These are phyloP conservation scores for Rhodeus uyekii DNA, from an alignment of 2,797 vertebrate species.

Conservation along the genomic window DNA sequence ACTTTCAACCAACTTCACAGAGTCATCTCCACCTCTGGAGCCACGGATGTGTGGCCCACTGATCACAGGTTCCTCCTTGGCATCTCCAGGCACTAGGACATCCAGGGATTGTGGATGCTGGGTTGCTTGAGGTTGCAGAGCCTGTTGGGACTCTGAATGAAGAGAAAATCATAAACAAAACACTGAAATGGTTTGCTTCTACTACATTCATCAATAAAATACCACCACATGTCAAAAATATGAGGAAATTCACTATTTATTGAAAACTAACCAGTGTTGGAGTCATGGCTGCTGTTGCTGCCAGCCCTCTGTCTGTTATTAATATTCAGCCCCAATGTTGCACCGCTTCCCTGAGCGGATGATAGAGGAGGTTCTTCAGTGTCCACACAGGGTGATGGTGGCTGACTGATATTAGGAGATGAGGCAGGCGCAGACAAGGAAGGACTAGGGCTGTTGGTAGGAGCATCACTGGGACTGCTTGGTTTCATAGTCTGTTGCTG, in stretches of 20 bases:
- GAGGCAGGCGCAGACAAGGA: conserved; percentile 70
- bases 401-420: conserved; percentile 78
- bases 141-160: conserved; percentile 74
- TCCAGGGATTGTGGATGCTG: conserved; percentile 69
- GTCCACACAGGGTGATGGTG: conserved; percentile 79
- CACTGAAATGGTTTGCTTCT: neutral
- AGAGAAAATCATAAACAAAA: neutral
- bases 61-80: conserved; percentile 71
- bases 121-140: conserved; percentile 65
- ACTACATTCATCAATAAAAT: neutral
- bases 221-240: neutral
- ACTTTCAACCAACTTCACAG: conserved; percentile 77
- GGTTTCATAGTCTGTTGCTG: conserved; percentile 71
- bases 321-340: conserved; percentile 49
- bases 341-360: conserved; percentile 55
- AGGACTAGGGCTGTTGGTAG: conserved; percentile 73
- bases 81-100: conserved; percentile 65
- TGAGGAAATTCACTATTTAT: neutral
- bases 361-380: conserved; percentile 72
- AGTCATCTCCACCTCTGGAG: conserved; percentile 70
- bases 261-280: conserved; percentile 74
- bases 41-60: conserved; percentile 59
- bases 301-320: conserved; percentile 76
- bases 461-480: conserved; percentile 70
- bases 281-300: conserved; percentile 87